Base-by-base conservation (phyloP, 2,797 vertebrate genomes). In the Rhynchonycteris naso region DNA sequence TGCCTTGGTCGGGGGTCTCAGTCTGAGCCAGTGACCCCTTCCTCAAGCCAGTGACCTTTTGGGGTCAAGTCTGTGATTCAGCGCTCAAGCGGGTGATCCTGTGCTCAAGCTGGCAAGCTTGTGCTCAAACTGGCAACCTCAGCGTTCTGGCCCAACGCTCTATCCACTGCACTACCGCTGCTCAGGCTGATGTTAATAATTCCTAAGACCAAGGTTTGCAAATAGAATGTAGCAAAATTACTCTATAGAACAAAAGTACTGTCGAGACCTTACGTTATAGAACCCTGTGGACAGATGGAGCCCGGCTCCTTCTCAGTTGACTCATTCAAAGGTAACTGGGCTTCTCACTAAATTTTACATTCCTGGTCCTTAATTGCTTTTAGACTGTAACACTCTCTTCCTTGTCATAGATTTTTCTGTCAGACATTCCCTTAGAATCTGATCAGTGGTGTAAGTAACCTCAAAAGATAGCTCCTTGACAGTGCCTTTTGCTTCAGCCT, bases 171-270 rank as follows among this genome's bases (percentile, higher is more conserved):
- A 43, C 43, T 43, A 43, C 43, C 43, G 8, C 43, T 43, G 52
- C 52, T 16, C 14, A 15, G 52, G 52, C 52, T 54, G 52, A 75
- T 82, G 47, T 88, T 87, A 93, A 47, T 66, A 72, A 63, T 76
- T 96, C 85, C 66, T 79, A 85, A 83, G 38, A 33, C 7, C 85
- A 38, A 88, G 56, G 68, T 76, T 90, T 90, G 76, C 79, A 86
- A 90, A n/a, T 78, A 30, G 81, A 88, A 86, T 84, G 10, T 19
- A 79, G 58, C 85, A 86, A 59, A 83, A 71, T 76, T 63, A 72
- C 35, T 52, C 35, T 56, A 0, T 74, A 72, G 63, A 78, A 79
- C 30, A 78, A 22, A 2, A 54, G 15, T 38, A 82, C 93, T 26
- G 22, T 50, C 82, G 33, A 76, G 75, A 43, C 5, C 43, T 43